These are phyloP conservation scores for Cyprinodon brontotheroides DNA, from an alignment of 2,113 vertebrate genomes.

Conservation along the genomic window DNA sequence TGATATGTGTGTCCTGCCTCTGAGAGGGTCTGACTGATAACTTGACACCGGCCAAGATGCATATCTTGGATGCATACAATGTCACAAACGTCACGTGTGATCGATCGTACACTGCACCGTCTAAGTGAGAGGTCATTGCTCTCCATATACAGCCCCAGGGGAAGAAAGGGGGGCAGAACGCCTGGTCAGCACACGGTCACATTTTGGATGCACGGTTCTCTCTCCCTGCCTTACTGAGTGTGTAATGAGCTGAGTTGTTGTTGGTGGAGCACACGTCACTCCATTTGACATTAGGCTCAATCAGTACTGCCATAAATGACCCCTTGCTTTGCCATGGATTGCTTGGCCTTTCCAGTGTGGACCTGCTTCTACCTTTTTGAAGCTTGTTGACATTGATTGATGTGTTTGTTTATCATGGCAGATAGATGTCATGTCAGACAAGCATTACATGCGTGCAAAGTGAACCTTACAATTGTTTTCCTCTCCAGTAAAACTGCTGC, in stretches of 20 bases:
- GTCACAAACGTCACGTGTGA: constrained; percentile 74
- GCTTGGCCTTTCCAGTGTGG: constrained; percentile 26
- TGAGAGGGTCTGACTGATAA: constrained; percentile 57
- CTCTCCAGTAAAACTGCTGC: constrained; percentile 13
- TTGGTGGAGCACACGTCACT: constrained; percentile 58
- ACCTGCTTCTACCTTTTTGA: constrained; percentile 33
- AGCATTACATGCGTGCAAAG: constrained; percentile 60
- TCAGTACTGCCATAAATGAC: constrained; percentile 48
- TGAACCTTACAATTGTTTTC: constrained; percentile 27
- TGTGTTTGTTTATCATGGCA: constrained; percentile 66
- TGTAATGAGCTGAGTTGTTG: constrained; percentile 73
- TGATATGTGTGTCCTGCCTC: constrained; percentile 59
- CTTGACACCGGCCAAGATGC: constrained; percentile 55
- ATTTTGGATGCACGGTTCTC: constrained; percentile 61
- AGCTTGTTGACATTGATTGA: constrained; percentile 68
- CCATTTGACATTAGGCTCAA: constrained; percentile 65
- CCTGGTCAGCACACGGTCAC: constrained; percentile 75
- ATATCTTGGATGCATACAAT: constrained; percentile 59
- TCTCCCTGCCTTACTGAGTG: constrained; percentile 39
- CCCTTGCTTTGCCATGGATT: constrained; percentile 36
- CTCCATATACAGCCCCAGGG: constrained; percentile 54
- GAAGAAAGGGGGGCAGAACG: constrained; percentile 52
- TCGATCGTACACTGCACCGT: constrained; percentile 50
- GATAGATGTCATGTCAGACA: constrained; percentile 70
- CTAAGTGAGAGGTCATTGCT: constrained; percentile 68